A percentile compares a stretch with the other conserved stretches of the same genome.
Evolutionary conservation across 2,113 vertebrate genomes (phyloP).

Genomic region (Xiphias gladius): DNA sequence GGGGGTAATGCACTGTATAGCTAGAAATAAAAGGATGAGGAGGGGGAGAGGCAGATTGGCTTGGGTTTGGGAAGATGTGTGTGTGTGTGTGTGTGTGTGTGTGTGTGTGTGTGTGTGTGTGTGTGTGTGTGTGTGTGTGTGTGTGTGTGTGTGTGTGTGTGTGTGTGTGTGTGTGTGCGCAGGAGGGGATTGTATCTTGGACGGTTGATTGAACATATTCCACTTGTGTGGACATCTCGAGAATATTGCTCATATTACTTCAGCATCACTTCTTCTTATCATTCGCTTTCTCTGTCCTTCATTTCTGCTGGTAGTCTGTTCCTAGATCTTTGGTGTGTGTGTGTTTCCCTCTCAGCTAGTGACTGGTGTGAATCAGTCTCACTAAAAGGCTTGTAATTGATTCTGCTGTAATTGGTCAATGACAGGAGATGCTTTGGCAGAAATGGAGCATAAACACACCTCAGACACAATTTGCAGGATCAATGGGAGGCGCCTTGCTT

Average conservation of each 20-base stretch:
- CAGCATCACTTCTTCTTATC: slow-evolving; percentile 71
- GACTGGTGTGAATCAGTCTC: slow-evolving; percentile 64
- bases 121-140: slow-evolving; percentile 21
- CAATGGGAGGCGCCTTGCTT: slow-evolving; percentile 76
- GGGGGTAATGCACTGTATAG: slow-evolving; percentile 61
- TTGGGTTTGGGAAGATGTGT: slow-evolving; percentile 17
- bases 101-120: slow-evolving; percentile 27
- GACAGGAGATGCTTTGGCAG: slow-evolving; percentile 83
- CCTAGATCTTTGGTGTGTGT: slow-evolving; percentile 30
- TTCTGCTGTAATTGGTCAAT: slow-evolving; percentile 86
- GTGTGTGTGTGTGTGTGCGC: slow-evolving; percentile 25
- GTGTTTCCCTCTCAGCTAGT: slow-evolving; percentile 45
- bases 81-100: neutral
- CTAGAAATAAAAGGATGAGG: slow-evolving; percentile 57
- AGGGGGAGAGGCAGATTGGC: slow-evolving; percentile 15
- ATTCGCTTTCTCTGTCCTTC: slow-evolving; percentile 45
- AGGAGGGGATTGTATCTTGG: slow-evolving; percentile 61
- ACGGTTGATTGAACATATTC: slow-evolving; percentile 80
- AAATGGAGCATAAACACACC: slow-evolving; percentile 85
- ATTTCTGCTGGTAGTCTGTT: slow-evolving; percentile 44
- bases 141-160: slow-evolving; percentile 8
- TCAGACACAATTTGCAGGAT: slow-evolving; percentile 84
- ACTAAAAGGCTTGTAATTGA: slow-evolving; percentile 86
- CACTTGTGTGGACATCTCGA: slow-evolving; percentile 75
- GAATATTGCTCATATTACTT: slow-evolving; percentile 81